A percentile compares a stretch with the other conserved stretches of the same genome.
Conservation (phyloP, 2,113 vertebrate genomes). For the Crypturellus undulatus region DNA sequence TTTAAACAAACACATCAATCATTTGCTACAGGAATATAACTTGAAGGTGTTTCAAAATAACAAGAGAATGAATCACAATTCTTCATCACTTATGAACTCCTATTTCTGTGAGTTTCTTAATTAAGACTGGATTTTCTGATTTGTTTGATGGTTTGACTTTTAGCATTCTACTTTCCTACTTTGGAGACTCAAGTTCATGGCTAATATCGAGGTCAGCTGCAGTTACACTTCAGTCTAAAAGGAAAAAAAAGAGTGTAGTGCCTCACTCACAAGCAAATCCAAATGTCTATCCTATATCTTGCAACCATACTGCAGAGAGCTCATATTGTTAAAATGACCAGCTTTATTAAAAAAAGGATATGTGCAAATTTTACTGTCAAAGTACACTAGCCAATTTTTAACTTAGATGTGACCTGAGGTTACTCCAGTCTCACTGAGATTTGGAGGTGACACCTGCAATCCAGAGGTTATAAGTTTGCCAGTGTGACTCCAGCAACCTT, state of each 20-base stretch:
- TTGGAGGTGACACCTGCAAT: conserved; percentile 41
- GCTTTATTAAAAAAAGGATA: conserved; percentile 71
- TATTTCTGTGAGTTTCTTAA: conserved; percentile 28
- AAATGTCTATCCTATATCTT: conserved; percentile 4
- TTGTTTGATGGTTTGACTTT: conserved; percentile 54
- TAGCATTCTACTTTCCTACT: neutral
- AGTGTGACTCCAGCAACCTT: conserved; percentile 19
- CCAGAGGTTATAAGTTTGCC: conserved; percentile 19
- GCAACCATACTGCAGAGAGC: neutral
- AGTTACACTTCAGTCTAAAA: conserved; percentile 39
- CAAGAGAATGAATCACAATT: conserved; percentile 27
- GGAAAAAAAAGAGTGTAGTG: neutral
- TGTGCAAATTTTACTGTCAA: conserved; percentile 55
- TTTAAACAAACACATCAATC: neutral
- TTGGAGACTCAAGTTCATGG: conserved; percentile 60
- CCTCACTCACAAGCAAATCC: conserved; percentile 19
- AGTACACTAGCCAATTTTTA: conserved; percentile 53
- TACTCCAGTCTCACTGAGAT: conserved; percentile 45
- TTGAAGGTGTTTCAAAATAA: conserved; percentile 33
- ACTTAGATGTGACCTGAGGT: conserved; percentile 45
- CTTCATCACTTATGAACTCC: conserved; percentile 17
- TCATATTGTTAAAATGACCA: conserved; percentile 23
- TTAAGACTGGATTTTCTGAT: conserved; percentile 23
- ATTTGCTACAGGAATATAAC: neutral
- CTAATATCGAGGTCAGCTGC: conserved; percentile 72